Base-by-base conservation (phyloP, 2,888 invertebrate species). In the Candidula unifasciata region DNA sequence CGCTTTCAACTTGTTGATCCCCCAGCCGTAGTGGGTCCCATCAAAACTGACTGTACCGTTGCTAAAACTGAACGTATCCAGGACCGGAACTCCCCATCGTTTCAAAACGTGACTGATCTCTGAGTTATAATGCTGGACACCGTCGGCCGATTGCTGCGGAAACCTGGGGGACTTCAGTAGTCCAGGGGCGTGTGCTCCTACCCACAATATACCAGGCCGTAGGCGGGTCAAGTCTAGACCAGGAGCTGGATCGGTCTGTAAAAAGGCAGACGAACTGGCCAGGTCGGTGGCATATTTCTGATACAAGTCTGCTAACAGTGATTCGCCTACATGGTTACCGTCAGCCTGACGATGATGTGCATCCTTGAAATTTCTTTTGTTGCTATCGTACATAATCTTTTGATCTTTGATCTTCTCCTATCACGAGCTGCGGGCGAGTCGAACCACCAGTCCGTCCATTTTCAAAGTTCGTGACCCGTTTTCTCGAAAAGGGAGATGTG, bases 11-110 rank as follows among this genome's bases (percentile, higher is more conserved):
- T 52, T 64, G 30, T 83, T 83, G 3, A 83, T 37, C 6, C 82
- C 82, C 82, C 82, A 83, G 27, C 82, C 82, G 27, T 83, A 83
- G 35, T 83, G 82, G 5, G 82, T 83, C 5, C 82, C 82, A 30
- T 83, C 82, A 52, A 68, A 77, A 44, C 82, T 83, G 24, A 83
- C 77, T 30, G 77, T 27, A 6, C 82, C 82, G 21, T 44, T 30
- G 35, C 60, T 77, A 35, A 83, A 83, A 24, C 33, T n/a, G 30
- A 83, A 83, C 27, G 82, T 83, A 18, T 83, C 77, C 54, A 83
- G 30, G 33, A 27, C 64, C 3, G 82, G 82, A 30, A 76, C 77
- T 66, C 33, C 44, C 82, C 82, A 83, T 5, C 10, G 27, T 18
- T 68, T 52, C 33, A 83, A 52, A 18, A 83, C n/a, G 16, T 64